Percentiles rank a stretch among this genome's conserved stretches.
Conservation (phyloP, 2,113 vertebrate species). For the Naja naja region DNA sequence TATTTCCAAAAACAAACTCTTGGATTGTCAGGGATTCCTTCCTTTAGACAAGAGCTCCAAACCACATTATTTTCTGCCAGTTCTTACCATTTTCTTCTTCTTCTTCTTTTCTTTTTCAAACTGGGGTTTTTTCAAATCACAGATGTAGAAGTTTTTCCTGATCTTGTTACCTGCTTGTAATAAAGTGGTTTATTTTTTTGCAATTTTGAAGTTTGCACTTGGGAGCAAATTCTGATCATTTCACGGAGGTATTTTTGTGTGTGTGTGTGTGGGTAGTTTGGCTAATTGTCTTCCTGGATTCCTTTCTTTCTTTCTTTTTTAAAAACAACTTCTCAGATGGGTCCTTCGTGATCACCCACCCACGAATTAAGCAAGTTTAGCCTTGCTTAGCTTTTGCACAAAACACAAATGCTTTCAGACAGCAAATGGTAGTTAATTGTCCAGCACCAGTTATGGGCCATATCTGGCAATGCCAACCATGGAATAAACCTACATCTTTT, state of each 20-base stretch:
- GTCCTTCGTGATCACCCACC: background rate
- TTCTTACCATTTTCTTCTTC: background rate
- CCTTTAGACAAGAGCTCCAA: background rate
- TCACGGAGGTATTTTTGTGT: background rate
- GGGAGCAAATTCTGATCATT: background rate
- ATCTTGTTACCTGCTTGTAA: background rate
- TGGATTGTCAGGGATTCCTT: too few species aligned
- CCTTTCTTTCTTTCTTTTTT: too few species aligned
- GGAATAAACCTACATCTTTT: background rate
- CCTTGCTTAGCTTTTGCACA: background rate
- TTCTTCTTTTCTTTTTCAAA: background rate
- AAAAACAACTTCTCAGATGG: background rate
- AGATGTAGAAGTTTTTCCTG: background rate
- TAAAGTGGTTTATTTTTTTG: background rate
- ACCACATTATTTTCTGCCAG: background rate
- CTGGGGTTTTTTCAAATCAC: background rate
- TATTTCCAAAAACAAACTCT: background rate
- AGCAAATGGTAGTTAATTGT: background rate
- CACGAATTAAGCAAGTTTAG: background rate
- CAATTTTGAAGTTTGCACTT: background rate
- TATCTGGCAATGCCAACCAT: background rate
- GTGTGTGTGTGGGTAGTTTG: background rate
- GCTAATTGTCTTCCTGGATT: background rate
- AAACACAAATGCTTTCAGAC: background rate
- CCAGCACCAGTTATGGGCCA: background rate